Conservation (phyloP, 2,797 vertebrate genomes). For the Vipera ursinii region DNA sequence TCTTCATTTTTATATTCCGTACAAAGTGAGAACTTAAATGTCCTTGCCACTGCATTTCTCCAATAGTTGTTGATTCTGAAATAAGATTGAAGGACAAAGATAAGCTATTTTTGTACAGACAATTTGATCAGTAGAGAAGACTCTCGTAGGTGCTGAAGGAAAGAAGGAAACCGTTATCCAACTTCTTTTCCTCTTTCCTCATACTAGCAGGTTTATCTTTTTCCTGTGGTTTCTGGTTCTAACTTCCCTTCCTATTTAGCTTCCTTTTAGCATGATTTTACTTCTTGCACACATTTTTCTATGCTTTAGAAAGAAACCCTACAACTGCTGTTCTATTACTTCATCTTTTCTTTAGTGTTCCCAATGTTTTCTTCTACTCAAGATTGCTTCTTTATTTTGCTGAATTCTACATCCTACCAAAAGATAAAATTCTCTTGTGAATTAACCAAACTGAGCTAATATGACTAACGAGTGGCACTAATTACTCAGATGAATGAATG, state of each 20-base stretch:
- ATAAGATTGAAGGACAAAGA: background rate
- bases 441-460: background rate
- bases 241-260: background rate
- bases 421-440: background rate
- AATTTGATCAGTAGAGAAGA: background rate
- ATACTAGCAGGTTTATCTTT: background rate
- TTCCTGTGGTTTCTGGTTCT: background rate
- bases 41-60: background rate
- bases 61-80: background rate
- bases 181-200: background rate
- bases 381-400: background rate
- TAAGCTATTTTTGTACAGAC: background rate
- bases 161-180: background rate
- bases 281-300: background rate
- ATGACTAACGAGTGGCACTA: background rate
- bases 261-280: background rate
- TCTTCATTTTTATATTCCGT: conserved; percentile 28
- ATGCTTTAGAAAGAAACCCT: background rate
- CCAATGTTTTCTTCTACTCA: background rate
- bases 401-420: background rate
- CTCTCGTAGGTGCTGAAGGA: background rate
- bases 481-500: background rate
- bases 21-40: background rate
- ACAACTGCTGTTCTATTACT: background rate
- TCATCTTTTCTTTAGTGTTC: background rate